Evolutionary conservation across 1,140 invertebrate species (phyloP), one percentile per base, ranked within the genome.

Genomic region (Drosophila dunni): DNA sequence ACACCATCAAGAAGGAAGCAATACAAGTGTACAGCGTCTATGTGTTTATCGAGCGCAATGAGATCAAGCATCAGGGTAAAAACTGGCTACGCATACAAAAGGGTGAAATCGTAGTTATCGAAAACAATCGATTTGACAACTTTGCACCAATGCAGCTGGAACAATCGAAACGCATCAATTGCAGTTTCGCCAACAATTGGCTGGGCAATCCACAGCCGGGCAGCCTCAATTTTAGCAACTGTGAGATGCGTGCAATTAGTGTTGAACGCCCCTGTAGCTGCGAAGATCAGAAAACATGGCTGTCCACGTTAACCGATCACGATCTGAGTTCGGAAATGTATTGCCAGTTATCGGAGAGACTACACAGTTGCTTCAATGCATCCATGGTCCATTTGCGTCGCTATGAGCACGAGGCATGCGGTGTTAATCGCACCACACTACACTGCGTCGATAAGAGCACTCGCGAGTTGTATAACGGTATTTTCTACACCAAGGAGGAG

Each of bases 291-390:
- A 5, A 24, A 0, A 42, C 9, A 6, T 90, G 79, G 79, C 24
- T 92, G 10, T 20, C 60, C 6, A 24, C 24, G 0, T 58, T 90
- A 0, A 81, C 78, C 38, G 70, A 79, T 11, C 78, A 79, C 11
- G 91, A 92, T 50, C 40, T 91, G 17, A 71, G 79, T 9, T 78
- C 91, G n/a, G 84, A 92, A 17, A 66, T 79, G 3, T 76, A 91
- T 42, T 92, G 91, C 24, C 50, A 53, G 0, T 38, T 92, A 0
- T 13, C 45, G 6, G 11, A 65, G 2, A 53, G 64, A 0, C 45
- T 90, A 50, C 29, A 6, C 0, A 29, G 10, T 4, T 92, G 91
- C 51, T 90, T 92, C n/a, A 92, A 91, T 57, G 67, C 71, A 13
- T 79, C 44, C 20, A 40, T 24, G 3, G 74, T 90, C 7, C 76